Base-by-base conservation (phyloP, 1,140 invertebrate genomes). In the Euura lappo region DNA sequence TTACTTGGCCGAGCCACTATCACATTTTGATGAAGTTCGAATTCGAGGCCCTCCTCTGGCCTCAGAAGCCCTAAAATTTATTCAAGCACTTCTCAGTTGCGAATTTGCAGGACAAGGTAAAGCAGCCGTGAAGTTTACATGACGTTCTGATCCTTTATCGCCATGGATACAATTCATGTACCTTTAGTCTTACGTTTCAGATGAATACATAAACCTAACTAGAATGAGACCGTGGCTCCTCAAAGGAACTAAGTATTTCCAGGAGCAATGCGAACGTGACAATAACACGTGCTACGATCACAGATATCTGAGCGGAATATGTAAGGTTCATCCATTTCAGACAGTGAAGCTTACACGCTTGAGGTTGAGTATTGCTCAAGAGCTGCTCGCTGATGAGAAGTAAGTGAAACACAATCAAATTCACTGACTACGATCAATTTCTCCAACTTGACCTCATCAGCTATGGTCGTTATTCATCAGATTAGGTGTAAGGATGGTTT, bases 1-100 rank as follows among this genome's bases (percentile, higher is more conserved):
- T 83, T 96, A 97, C 86, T 95, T 96, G 81, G 97, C 96, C 82
- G 95, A 97, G 83, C 95, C 95, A 44, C 82, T 97, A 1, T 28
- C 28, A 28, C 28, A 28, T 28, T 28, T 28, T 28, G 28, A 28
- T 28, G 28, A 28, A 1, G 28, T 28, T 28, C 28, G 28, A 28
- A 28, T 28, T 28, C 28, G 28, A 28, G 28, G 28, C 28, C 28
- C 28, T 28, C 28, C 28, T 28, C 28, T 28, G 28, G 28, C 28
- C 28, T 28, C 28, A 28, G 28, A 28, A 28, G 28, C 28, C 28
- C 28, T 28, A 28, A 28, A 28, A 28, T 28, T 28, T 28, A 28
- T 28, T 28, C 28, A 28, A 28, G 28, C 28, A 28, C 28, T 28
- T 28, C 28, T 28, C 28, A 28, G 28, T 28, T 28, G 28, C 28